phyloP scores from a whole-genome alignment of 1,140 invertebrate genomes.

The Pseudomyrmex flavicornis region DNA sequence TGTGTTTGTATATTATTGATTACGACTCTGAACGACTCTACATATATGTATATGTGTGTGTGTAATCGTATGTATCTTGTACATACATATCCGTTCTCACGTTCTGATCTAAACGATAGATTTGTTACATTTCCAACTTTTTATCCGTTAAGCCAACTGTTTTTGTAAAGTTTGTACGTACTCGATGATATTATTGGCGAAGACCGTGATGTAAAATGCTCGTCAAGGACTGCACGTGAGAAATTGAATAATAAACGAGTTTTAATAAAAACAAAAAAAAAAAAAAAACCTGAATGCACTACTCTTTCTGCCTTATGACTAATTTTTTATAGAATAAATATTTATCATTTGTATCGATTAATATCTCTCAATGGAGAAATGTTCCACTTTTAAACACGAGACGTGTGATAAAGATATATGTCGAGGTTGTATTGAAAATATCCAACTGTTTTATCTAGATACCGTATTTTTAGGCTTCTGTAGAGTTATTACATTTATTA shows the following conservation, averaged over 20 bases:
- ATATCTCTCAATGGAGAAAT: background rate
- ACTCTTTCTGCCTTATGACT: background rate
- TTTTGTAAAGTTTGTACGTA: slow-evolving; percentile 42
- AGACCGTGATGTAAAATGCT: slow-evolving; percentile 28
- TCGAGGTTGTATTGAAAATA: background rate
- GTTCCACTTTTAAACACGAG: background rate
- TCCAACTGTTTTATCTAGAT: background rate
- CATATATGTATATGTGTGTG: too few relatives aligned
- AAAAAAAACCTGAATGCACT: background rate
- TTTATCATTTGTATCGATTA: background rate
- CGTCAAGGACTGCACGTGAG: slow-evolving; percentile 47
- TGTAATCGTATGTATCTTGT: slow-evolving; percentile 43
- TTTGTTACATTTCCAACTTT: slow-evolving; percentile 55
- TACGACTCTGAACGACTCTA: too few relatives aligned
- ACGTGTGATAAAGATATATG: background rate
- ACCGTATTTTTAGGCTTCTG: background rate
- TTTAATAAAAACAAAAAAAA: slow-evolving; percentile 52
- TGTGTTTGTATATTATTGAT: too few relatives aligned
- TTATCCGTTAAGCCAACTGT: slow-evolving; percentile 47
- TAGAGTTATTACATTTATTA: background rate
- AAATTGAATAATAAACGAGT: slow-evolving; percentile 68
- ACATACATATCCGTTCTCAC: slow-evolving; percentile 37
- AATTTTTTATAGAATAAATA: background rate
- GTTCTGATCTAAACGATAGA: slow-evolving; percentile 28
- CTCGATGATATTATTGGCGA: slow-evolving; percentile 60